Percentiles rank a stretch among this genome's conserved stretches.
phyloP scores from a whole-genome alignment of 2,888 invertebrate species.

The Idaea biselata region DNA sequence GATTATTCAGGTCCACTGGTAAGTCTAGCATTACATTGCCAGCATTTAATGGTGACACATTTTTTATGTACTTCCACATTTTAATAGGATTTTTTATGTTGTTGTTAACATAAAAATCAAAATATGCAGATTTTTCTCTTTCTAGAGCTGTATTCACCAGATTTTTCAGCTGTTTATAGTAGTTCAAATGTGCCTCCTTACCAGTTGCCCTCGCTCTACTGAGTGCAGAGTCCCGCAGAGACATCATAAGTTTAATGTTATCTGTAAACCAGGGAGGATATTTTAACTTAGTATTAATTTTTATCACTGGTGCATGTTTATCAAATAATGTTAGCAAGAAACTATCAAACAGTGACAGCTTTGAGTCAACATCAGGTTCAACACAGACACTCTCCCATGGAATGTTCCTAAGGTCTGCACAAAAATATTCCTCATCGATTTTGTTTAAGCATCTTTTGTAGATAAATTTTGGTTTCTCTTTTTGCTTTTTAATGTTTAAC shows the following conservation, averaged over 20 bases:
- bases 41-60: not conserved
- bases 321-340: not conserved
- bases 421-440: not conserved
- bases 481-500: not conserved
- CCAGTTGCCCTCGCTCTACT: not conserved
- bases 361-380: not conserved
- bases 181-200: constrained; percentile 3
- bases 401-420: not conserved
- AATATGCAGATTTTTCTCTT: constrained; percentile 5
- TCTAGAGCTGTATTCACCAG: not conserved
- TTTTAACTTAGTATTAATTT: not conserved
- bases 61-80: constrained; percentile 7
- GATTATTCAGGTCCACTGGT: not conserved
- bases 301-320: not conserved
- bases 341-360: not conserved
- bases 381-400: not conserved
- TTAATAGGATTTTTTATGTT: constrained; percentile 3
- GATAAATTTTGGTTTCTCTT: not conserved
- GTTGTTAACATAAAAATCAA: constrained; percentile 9
- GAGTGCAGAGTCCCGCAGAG: constrained; percentile 4
- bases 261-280: constrained; percentile 9
- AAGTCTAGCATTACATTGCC: not conserved
- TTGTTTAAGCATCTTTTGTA: not conserved
- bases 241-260: constrained; percentile 10
- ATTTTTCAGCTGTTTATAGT: constrained; percentile 8